Conservation (phyloP, 1,140 invertebrate genomes). For the Leguminivora glycinivorella region DNA sequence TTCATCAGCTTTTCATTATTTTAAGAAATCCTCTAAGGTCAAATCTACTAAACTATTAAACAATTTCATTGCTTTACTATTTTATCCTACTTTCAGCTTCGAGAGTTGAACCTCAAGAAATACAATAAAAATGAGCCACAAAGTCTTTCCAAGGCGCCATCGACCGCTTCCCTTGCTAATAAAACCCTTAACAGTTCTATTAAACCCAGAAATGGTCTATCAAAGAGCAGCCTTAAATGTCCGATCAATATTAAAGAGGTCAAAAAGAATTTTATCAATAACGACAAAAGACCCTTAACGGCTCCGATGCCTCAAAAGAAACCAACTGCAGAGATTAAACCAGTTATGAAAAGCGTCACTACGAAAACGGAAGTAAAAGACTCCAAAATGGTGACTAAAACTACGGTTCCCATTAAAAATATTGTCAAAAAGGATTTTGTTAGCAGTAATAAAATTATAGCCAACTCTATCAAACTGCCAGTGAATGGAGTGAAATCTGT, state of each 20-base stretch:
- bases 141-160: background rate
- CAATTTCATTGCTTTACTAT: background rate
- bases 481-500: background rate
- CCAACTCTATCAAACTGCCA: constrained; percentile 13
- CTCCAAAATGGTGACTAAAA: background rate
- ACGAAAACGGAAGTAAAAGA: background rate
- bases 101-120: constrained; percentile 66
- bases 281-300: constrained; percentile 43
- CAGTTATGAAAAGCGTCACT: background rate
- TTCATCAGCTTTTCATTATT: background rate
- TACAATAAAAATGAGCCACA: constrained; percentile 51
- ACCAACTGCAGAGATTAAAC: background rate
- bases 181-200: background rate
- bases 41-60: background rate
- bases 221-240: background rate
- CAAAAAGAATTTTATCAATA: constrained; percentile 45
- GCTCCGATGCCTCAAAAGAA: constrained; percentile 11
- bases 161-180: background rate
- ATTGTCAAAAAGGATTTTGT: constrained; percentile 20
- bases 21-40: background rate
- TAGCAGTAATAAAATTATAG: constrained; percentile 14
- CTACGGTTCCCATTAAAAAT: background rate
- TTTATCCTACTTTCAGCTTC: constrained; percentile 46
- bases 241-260: constrained; percentile 11
- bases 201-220: background rate